These are phyloP conservation scores for Hoplias malabaricus DNA, from an alignment of 2,113 vertebrate species.

Conservation along the genomic window DNA sequence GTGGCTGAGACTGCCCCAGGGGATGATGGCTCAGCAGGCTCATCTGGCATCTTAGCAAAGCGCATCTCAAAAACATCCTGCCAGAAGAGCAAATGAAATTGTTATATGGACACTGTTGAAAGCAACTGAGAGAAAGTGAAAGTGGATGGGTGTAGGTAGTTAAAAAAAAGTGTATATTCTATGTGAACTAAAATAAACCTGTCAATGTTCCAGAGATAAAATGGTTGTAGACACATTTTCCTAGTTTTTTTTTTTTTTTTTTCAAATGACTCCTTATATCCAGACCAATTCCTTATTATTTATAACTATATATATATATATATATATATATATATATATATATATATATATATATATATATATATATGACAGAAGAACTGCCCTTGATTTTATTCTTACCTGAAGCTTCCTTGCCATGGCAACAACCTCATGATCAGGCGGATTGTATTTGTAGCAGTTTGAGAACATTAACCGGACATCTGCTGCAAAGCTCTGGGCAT, in stretches of 20 bases:
- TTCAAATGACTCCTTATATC: too few relatives aligned
- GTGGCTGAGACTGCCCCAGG: constrained; percentile 74
- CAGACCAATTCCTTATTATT: too few relatives aligned
- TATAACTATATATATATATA: too few relatives aligned
- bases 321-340: too few relatives aligned
- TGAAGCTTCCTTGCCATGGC: constrained; percentile 98
- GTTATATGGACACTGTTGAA: background rate
- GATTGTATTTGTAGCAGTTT: constrained; percentile 99
- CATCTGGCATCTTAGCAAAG: constrained; percentile 97
- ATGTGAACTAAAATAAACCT: too few relatives aligned
- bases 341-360: too few relatives aligned
- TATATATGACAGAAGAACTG: too few relatives aligned
- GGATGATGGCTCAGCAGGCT: constrained; percentile 80
- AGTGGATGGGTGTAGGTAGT: background rate
- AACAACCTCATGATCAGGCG: constrained; percentile 96
- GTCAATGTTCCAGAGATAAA: too few relatives aligned
- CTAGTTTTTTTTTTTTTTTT: too few relatives aligned
- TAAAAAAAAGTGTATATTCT: too few relatives aligned
- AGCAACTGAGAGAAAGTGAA: background rate
- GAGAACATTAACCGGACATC: constrained; percentile 99
- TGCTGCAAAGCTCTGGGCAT: constrained; percentile 93
- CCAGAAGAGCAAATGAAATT: background rate
- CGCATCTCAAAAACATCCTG: constrained; percentile 99
- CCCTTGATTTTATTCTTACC: constrained; percentile 67
- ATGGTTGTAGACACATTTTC: too few relatives aligned